phyloP scores from a whole-genome alignment of 2,888 invertebrate genomes.

The Dasypolia templi region DNA sequence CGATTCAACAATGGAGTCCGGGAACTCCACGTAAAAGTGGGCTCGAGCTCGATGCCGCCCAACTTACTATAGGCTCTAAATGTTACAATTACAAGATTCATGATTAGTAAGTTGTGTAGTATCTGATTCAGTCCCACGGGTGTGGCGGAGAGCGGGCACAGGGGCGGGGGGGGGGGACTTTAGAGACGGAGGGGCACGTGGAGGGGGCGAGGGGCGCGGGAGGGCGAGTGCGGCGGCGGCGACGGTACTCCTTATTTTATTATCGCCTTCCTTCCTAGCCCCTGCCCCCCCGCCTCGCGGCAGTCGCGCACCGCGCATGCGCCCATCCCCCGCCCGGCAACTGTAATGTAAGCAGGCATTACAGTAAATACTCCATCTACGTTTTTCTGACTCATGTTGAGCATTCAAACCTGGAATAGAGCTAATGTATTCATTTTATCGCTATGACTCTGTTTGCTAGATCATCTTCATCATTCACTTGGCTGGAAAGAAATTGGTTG shows the following conservation, averaged over 20 bases:
- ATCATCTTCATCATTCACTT: conserved; percentile 14
- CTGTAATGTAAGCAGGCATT: conserved; percentile 58
- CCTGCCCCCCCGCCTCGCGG: conserved; percentile 37
- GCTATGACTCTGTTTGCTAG: conserved; percentile 14
- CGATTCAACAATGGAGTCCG: conserved; percentile 50
- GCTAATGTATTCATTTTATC: conserved; percentile 36
- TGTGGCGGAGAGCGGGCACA: conserved; percentile 54
- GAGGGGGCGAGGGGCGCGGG: conserved; percentile 30
- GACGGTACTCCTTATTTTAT: conserved; percentile 77
- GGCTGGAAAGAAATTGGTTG: conserved; percentile 12
- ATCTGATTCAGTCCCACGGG: conserved; percentile 68
- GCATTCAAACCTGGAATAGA: conserved; percentile 59
- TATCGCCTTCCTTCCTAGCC: conserved; percentile 75
- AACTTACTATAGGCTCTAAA: conserved; percentile 50
- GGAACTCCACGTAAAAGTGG: conserved; percentile 20
- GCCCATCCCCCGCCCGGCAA: conserved; percentile 47
- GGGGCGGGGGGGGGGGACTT: neutral
- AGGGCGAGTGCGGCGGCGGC: conserved; percentile 57
- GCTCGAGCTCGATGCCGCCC: conserved; percentile 35
- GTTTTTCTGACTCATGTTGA: conserved; percentile 65
- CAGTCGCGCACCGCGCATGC: conserved; percentile 59
- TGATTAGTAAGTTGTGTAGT: conserved; percentile 67
- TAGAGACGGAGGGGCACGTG: conserved; percentile 6
- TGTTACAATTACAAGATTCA: conserved; percentile 65
- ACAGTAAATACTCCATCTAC: conserved; percentile 61